Conservation (phyloP, 1,140 invertebrate species). For the Pseudobourletiella spinata region DNA sequence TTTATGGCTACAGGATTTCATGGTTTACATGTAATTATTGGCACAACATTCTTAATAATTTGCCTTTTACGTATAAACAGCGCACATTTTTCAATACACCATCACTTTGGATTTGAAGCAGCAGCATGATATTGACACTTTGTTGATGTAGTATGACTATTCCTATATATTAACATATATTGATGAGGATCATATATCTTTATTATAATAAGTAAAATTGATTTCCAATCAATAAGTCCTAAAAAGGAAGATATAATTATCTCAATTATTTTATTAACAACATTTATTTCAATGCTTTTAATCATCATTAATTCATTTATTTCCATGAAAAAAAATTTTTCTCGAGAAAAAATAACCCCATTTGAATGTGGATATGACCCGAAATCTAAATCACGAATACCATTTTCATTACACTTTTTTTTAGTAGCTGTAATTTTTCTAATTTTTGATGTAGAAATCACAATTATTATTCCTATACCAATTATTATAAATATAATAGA, state of each 20-base stretch:
- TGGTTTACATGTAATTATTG: conserved; percentile 61
- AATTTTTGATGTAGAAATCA: conserved; percentile 57
- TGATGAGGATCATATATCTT: conserved; percentile 55
- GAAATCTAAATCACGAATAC: conserved; percentile 32
- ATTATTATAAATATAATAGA: conserved; percentile 41
- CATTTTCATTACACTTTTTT: conserved; percentile 51
- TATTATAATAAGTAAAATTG: conserved; percentile 58
- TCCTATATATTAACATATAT: conserved; percentile 56
- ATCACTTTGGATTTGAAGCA: conserved; percentile 61
- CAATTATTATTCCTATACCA: conserved; percentile 48
- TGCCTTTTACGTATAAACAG: conserved; percentile 47
- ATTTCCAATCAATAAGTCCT: conserved; percentile 57
- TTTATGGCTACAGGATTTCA: conserved; percentile 64
- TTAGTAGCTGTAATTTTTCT: conserved; percentile 54
- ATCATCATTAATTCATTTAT: conserved; percentile 45
- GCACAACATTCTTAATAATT: conserved; percentile 52
- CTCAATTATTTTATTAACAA: conserved; percentile 41
- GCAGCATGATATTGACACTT: conserved; percentile 65
- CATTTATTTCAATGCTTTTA: conserved; percentile 41
- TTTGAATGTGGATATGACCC: conserved; percentile 38
- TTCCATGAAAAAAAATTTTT: conserved; percentile 43
- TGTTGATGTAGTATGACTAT: conserved; percentile 63
- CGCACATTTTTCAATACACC: conserved; percentile 49
- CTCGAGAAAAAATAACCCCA: conserved; percentile 31
- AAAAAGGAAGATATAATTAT: conserved; percentile 44